Evolutionary conservation across 2,888 invertebrate species (phyloP), one percentile per base, ranked within the genome.

Genomic region (Electrophaes corylata): DNA sequence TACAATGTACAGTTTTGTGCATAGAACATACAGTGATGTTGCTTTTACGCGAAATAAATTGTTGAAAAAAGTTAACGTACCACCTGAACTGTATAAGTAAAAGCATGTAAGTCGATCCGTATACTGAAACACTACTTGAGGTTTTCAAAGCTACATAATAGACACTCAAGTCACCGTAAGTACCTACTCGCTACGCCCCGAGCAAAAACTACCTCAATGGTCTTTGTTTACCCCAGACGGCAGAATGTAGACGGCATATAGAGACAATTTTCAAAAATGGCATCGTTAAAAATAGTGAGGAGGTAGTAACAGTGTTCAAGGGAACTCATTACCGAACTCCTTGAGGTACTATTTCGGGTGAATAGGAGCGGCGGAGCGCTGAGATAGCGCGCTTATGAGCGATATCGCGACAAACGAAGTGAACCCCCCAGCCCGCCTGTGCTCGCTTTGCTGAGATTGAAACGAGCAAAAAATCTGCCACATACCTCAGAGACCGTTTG

Each of bases 321-420:
- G 84, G 83, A 88, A 84, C 87, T 89, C 90, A 89, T 90, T 89
- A 90, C 85, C 80, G 69, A 88, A 88, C 86, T 87, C 88, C 88
- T 88, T 83, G 84, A 88, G 86, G 86, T 86, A 88, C 86, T 87
- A 88, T 90, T 90, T 90, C 78, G 86, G 88, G 74, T 89, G 89
- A 90, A 90, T 88, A 81, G 88, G 74, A 77, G 67, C 79, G 76
- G 78, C 80, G 76, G 74, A 73, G 76, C 72, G 73, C 70, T 62
- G 78, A 88, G 87, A 89, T 88, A 88, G 86, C 80, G 79, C 79
- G 83, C 86, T 88, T 86, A 86, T 86, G 86, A 86, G 81, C 83
- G 86, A 87, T 89, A 90, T 88, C 88, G 82, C 83, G 76, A 81
- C 88, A 89, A 90, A 90, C 84, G 82, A 89, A 89, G 90, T 88